Evolutionary conservation across 2,113 vertebrate genomes (phyloP).

Genomic region (Aspidoscelis tigris): DNA sequence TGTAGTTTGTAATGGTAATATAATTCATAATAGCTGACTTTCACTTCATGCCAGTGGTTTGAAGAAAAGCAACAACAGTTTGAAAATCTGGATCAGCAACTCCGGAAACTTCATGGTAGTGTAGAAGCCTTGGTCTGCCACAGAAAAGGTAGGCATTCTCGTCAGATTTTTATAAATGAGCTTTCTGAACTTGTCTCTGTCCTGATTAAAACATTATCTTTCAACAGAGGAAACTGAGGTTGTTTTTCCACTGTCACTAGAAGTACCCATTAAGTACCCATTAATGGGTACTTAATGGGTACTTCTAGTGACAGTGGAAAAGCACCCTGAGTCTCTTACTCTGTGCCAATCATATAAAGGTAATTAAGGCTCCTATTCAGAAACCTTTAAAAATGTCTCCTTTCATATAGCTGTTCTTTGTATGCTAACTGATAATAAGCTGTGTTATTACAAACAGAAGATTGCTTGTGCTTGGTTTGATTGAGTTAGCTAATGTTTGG

Average conservation of each 20-base stretch:
- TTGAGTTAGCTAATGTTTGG: neutral
- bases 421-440: neutral
- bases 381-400: neutral
- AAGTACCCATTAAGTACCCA: too few species aligned
- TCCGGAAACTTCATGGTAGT: slow-evolving; percentile 93
- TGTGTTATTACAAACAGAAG: too few species aligned
- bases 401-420: neutral
- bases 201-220: neutral
- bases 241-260: too few species aligned
- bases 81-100: slow-evolving; percentile 96
- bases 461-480: neutral
- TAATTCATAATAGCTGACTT: slow-evolving; percentile 74
- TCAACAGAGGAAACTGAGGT: neutral
- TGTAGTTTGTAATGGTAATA: slow-evolving; percentile 70
- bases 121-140: slow-evolving; percentile 95
- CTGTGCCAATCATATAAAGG: too few species aligned
- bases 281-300: too few species aligned
- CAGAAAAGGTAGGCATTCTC: slow-evolving; percentile 87
- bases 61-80: slow-evolving; percentile 99
- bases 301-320: too few species aligned
- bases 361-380: too few species aligned
- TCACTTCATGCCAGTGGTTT: slow-evolving; percentile 90
- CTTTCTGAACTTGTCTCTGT: neutral
- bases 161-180: slow-evolving; percentile 12
- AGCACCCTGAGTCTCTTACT: too few species aligned